A percentile compares a stretch with the other conserved stretches of the same genome.
phyloP scores from a whole-genome alignment of 2,888 invertebrate species.

The Zootermopsis nevadensis region DNA sequence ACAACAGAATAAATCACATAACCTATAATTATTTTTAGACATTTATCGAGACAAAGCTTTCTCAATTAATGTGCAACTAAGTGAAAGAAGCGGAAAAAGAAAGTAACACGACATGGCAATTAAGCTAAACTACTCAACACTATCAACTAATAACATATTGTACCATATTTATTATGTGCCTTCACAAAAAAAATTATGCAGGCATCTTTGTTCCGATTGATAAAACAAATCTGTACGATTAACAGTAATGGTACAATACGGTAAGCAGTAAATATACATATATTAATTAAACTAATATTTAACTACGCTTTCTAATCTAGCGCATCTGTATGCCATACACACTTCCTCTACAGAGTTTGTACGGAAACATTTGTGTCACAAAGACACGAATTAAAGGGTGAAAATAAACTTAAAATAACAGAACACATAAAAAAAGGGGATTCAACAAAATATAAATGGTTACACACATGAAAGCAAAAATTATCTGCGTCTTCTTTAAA shows the following conservation, averaged over 20 bases:
- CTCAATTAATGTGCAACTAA: neutral
- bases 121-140: conserved; percentile 22
- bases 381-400: conserved; percentile 1
- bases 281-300: neutral
- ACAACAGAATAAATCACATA: neutral
- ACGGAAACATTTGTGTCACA: neutral
- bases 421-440: neutral
- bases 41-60: neutral
- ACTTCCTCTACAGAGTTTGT: neutral
- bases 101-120: neutral
- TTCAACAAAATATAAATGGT: neutral
- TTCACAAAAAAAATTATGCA: neutral
- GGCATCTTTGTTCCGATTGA: too few species aligned
- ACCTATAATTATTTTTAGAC: neutral
- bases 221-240: too few species aligned
- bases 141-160: conserved; percentile 14
- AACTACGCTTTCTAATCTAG: conserved; percentile 6
- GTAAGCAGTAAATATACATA: neutral
- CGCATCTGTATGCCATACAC: conserved; percentile 20
- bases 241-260: conserved; percentile 18
- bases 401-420: neutral
- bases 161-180: conserved; percentile 4
- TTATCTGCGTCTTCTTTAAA: neutral
- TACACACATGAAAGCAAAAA: neutral
- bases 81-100: conserved; percentile 19